Percentiles rank a stretch among this genome's conserved stretches.
These are phyloP conservation scores for Cercopithecus neglectus DNA, from an alignment of 2,797 vertebrate species.

Conservation along the genomic window DNA sequence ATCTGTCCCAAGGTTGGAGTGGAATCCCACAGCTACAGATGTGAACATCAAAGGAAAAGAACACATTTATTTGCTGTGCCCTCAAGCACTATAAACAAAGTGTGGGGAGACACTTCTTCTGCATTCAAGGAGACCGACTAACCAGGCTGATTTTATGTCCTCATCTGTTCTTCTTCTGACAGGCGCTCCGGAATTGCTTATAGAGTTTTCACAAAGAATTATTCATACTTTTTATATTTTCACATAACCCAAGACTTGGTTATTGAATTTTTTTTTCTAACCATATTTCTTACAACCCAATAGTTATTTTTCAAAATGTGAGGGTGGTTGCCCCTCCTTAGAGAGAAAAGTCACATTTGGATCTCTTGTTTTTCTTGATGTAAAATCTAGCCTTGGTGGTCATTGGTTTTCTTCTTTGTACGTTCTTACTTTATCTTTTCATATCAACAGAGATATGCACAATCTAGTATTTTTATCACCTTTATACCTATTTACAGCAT, in stretches of 20 bases:
- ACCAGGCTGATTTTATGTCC: not conserved
- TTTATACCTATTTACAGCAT: not conserved
- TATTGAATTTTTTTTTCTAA: not conserved
- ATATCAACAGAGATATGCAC: not conserved
- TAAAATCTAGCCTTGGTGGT: not conserved
- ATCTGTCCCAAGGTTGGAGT: not conserved
- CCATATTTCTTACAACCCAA: not conserved
- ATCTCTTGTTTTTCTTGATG: not conserved
- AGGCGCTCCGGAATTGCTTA: not conserved
- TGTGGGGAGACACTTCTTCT: not conserved
- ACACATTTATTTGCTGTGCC: not conserved
- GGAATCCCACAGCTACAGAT: not conserved
- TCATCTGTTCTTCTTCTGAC: slow-evolving; percentile 21
- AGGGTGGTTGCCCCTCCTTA: not conserved
- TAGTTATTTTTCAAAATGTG: not conserved
- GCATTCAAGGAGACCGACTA: not conserved
- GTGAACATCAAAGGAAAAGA: slow-evolving; percentile 35
- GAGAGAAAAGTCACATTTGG: not conserved
- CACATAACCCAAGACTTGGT: not conserved
- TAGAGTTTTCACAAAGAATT: slow-evolving; percentile 34
- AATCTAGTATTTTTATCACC: not conserved
- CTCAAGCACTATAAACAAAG: not conserved
- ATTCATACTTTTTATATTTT: slow-evolving; percentile 30
- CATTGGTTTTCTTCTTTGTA: not conserved
- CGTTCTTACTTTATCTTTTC: not conserved